Evolutionary conservation across 2,888 invertebrate genomes (phyloP).

Genomic region (Therioaphis trifolii): DNA sequence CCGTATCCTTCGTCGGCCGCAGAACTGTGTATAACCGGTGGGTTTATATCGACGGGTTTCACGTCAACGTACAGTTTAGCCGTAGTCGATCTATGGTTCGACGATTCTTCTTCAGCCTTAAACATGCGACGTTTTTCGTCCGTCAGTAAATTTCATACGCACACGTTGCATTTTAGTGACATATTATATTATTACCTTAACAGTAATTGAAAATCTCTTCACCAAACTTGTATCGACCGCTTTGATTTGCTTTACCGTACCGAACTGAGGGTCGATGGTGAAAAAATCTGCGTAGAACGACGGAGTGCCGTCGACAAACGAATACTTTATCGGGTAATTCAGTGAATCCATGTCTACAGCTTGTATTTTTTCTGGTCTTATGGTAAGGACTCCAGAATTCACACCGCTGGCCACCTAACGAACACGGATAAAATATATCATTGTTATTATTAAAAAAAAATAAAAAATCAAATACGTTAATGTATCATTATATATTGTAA

Average conservation of each 20-base stretch:
- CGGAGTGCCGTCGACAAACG: constrained; percentile 84
- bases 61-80: constrained; percentile 85
- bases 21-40: constrained; percentile 80
- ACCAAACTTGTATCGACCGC: constrained; percentile 81
- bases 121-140: constrained; percentile 62
- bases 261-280: constrained; percentile 82
- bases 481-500: no score
- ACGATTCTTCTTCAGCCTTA: constrained; percentile 85
- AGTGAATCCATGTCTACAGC: constrained; percentile 91
- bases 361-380: constrained; percentile 88
- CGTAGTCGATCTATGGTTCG: constrained; percentile 82
- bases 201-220: constrained; percentile 83
- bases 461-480: no score
- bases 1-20: constrained; percentile 74
- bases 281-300: constrained; percentile 83
- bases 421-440: no score
- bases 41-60: constrained; percentile 87
- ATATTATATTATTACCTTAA: constrained; percentile 74
- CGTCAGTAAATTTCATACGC: no score
- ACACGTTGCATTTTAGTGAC: no score
- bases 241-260: constrained; percentile 82
- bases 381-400: constrained; percentile 83
- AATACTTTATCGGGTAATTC: constrained; percentile 84
- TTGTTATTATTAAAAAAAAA: no score
- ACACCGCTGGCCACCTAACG: constrained; percentile 82